Base-by-base conservation (phyloP, 2,797 vertebrate species). In the Lithobates pipiens region DNA sequence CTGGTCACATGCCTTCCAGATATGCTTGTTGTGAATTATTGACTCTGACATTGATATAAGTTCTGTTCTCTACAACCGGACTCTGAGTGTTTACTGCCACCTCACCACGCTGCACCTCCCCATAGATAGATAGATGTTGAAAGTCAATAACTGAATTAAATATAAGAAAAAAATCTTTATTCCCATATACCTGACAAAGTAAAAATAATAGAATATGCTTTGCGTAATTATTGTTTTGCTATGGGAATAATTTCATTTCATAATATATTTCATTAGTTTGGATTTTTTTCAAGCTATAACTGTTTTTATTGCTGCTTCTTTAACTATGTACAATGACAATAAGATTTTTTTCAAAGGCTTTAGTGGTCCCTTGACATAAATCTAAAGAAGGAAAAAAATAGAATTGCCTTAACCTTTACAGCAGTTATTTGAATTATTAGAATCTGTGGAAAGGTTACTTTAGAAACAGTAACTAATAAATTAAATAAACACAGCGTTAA, bases 401-500 rank as follows among this genome's bases (percentile, higher is more conserved):
- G 16, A 61, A 83, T 87, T 69, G 78, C 85, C 71, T 74, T 87
- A 87, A 83, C 85, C 80, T 83, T 85, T 87, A n/a, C 13, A 3
- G 81, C 75, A 65, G 77, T 88, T 90, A 27, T 83, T 89, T 89
- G 68, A 88, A 77, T 71, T 76, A 23, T 65, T 86, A 36, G 61
- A 78, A 83, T 83, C 18, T 61, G 70, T 54, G 85, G 32, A 87
- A 87, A 87, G 85, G 85, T 87, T 83, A 83, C 44, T 85, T 89
- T 76, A 23, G 39, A 76, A 46, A 82, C 67, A 85, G 1, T 81
- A 74, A 84, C 29, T 18, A 72, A 39, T 88, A 80, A 84, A 90
- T 89, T 89, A 79, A 87, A 89, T 80, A 89, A 92, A 68, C 77
- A 68, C 0, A 7, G 0, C 10, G 77, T 89, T 80, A 87, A 89